phyloP scores from a whole-genome alignment of 2,888 invertebrate species.

The Trimorus sp. region DNA sequence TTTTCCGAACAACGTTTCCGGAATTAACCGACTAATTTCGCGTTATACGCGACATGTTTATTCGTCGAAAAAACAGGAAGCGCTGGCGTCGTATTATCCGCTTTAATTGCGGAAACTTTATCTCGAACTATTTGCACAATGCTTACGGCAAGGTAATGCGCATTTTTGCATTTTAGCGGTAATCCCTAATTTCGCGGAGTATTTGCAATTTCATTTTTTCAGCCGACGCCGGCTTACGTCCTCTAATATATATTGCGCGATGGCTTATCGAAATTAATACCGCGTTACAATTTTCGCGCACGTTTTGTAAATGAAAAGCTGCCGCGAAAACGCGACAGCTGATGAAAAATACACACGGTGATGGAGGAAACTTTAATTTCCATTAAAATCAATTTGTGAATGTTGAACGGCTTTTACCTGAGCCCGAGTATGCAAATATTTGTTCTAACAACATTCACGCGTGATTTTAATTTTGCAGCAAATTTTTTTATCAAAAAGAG shows the following conservation, averaged over 20 bases:
- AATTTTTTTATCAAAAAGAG: too few species aligned
- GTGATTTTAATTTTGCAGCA: too few species aligned
- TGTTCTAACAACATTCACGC: too few species aligned
- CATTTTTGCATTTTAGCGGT: constrained; percentile 5
- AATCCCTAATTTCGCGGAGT: constrained; percentile 8
- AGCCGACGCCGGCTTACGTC: not conserved
- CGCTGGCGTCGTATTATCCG: constrained; percentile 12
- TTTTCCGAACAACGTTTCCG: constrained; percentile 1
- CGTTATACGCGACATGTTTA: constrained; percentile 11
- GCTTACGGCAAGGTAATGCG: constrained; percentile 24
- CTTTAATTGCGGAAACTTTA: constrained; percentile 26
- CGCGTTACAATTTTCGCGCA: not conserved
- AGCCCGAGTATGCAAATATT: too few species aligned
- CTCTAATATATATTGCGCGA: not conserved
- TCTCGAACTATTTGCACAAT: constrained; percentile 14
- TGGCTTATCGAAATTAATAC: constrained; percentile 18
- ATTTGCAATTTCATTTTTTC: constrained; percentile 7
- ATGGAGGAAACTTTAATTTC: not conserved
- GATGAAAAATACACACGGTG: not conserved
- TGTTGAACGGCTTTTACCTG: too few species aligned
- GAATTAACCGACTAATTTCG: constrained; percentile 10
- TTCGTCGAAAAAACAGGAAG: constrained; percentile 32
- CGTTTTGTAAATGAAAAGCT: constrained; percentile 5
- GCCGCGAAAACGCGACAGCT: not conserved
- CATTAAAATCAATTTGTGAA: too few species aligned